Evolutionary conservation across 2,797 vertebrate species (phyloP).

Genomic region (Pangasius djambal): DNA sequence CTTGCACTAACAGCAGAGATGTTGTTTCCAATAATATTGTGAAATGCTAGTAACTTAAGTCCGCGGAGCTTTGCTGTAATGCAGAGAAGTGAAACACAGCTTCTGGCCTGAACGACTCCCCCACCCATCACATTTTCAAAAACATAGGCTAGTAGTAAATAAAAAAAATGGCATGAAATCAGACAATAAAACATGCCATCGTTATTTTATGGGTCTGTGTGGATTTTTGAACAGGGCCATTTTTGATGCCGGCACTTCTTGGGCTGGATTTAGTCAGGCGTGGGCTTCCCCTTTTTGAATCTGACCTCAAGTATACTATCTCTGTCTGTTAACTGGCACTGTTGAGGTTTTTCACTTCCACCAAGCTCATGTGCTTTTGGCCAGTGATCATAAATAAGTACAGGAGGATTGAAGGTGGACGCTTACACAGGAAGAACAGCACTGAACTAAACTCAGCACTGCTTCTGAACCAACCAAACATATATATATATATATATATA

Average conservation of each 20-base stretch:
- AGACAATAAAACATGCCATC: constrained; percentile 9
- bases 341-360: constrained; percentile 32
- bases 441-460: constrained; percentile 37
- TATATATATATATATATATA: background rate
- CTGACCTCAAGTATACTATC: constrained; percentile 21
- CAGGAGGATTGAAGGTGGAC: constrained; percentile 27
- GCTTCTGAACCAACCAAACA: background rate
- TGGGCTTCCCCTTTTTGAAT: constrained; percentile 9
- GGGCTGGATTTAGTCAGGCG: background rate
- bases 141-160: constrained; percentile 1
- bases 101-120: constrained; percentile 23
- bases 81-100: constrained; percentile 32
- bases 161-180: constrained; percentile 19
- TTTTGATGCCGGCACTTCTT: background rate
- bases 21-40: constrained; percentile 45
- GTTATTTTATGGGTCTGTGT: constrained; percentile 8
- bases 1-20: constrained; percentile 51
- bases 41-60: constrained; percentile 50
- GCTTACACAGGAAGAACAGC: constrained; percentile 28
- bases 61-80: background rate
- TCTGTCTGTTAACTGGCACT: background rate
- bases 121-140: constrained; percentile 28
- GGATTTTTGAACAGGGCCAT: background rate
- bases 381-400: constrained; percentile 16
- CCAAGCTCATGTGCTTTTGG: constrained; percentile 43